These are phyloP conservation scores for Pseudocheirus occidentalis DNA, from an alignment of 2,797 vertebrate species.

Conservation along the genomic window DNA sequence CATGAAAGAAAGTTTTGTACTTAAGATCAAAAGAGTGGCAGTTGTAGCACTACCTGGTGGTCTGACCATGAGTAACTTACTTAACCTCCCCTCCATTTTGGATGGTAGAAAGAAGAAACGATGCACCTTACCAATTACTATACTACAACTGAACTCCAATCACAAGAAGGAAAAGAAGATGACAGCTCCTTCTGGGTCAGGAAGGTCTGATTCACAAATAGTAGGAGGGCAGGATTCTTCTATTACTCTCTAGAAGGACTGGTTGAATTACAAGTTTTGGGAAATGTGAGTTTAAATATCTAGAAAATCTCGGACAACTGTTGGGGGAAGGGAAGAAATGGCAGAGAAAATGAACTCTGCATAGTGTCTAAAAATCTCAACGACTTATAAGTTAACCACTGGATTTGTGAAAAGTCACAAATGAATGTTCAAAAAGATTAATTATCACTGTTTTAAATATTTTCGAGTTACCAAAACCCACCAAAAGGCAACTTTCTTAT, in stretches of 20 bases:
- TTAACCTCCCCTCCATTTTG: constrained; percentile 16
- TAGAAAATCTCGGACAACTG: background rate
- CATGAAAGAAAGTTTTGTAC: background rate
- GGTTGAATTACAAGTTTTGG: background rate
- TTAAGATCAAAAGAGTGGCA: background rate
- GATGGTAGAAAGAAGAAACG: background rate
- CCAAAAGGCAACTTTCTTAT: constrained; percentile 30
- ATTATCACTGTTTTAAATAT: constrained; percentile 25
- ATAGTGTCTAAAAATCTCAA: constrained; percentile 13
- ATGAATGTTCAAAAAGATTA: constrained; percentile 7
- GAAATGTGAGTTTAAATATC: constrained; percentile 29
- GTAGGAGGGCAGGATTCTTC: constrained; percentile 1
- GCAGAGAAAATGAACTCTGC: background rate
- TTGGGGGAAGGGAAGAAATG: background rate
- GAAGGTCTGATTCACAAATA: constrained; percentile 27
- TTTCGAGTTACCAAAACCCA: constrained; percentile 11
- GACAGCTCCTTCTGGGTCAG: constrained; percentile 18
- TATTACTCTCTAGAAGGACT: constrained; percentile 6
- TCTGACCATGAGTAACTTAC: background rate
- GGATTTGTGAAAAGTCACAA: constrained; percentile 4
- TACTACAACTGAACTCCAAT: constrained; percentile 7
- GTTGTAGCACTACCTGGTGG: background rate
- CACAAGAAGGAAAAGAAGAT: constrained; percentile 51
- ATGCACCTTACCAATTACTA: constrained; percentile 8
- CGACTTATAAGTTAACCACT: background rate